A percentile compares a stretch with the other conserved stretches of the same genome.
These are phyloP conservation scores for Helicorthomorpha holstii DNA, from an alignment of 1,140 invertebrate species.

Conservation along the genomic window DNA sequence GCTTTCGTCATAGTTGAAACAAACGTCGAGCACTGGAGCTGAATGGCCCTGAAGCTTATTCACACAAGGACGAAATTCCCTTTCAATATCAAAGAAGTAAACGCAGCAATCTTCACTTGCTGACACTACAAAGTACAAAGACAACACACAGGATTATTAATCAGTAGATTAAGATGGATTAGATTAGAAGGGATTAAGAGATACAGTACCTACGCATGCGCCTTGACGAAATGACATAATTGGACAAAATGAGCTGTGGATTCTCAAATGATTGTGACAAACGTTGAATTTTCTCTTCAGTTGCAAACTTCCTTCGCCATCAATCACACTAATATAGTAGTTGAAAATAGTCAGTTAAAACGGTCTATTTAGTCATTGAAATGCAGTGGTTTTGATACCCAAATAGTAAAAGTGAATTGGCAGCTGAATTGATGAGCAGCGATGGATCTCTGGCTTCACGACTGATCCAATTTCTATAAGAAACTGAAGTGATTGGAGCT, in stretches of 20 bases:
- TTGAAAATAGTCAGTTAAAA: constrained; percentile 13
- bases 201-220: constrained; percentile 53
- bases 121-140: constrained; percentile 49
- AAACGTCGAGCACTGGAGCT: constrained; percentile 58
- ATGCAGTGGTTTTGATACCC: too few relatives aligned
- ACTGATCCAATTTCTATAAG: constrained; percentile 64
- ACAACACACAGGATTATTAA: too few relatives aligned
- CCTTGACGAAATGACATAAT: constrained; percentile 63
- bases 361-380: constrained; percentile 1
- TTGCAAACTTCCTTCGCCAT: constrained; percentile 43
- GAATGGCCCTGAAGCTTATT: constrained; percentile 73
- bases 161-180: too few relatives aligned
- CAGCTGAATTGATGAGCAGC: constrained; percentile 55
- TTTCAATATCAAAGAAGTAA: constrained; percentile 64
- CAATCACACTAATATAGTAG: constrained; percentile 35
- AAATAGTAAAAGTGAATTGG: constrained; percentile 52
- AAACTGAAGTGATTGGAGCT: constrained; percentile 49
- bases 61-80: constrained; percentile 45
- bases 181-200: too few relatives aligned
- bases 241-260: constrained; percentile 68
- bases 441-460: constrained; percentile 54
- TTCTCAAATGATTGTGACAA: constrained; percentile 37
- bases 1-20: constrained; percentile 79
- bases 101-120: constrained; percentile 73
- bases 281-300: constrained; percentile 46